phyloP scores from a whole-genome alignment of 2,888 invertebrate genomes.

The Ryuthela nishihirai region DNA sequence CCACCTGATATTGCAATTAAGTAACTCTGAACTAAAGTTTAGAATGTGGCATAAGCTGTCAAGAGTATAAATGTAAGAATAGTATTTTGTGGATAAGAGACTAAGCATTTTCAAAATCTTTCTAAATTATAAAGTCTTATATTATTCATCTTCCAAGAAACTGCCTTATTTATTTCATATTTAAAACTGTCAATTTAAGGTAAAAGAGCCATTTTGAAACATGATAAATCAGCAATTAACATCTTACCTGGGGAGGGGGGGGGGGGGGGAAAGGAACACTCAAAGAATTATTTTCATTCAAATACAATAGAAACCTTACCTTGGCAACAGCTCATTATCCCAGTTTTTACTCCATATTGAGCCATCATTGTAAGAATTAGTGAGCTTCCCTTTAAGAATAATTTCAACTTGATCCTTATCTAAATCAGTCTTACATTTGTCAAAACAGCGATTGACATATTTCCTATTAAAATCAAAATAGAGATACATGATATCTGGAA shows the following conservation, averaged over 20 bases:
- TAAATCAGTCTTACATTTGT: slow-evolving; percentile 77
- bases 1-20: no score
- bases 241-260: background rate
- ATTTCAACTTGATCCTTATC: slow-evolving; percentile 94
- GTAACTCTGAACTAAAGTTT: no score
- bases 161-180: no score
- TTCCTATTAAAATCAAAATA: no score
- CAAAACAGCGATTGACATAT: slow-evolving; percentile 89
- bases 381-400: slow-evolving; percentile 89
- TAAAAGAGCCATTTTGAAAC: background rate
- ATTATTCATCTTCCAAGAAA: no score
- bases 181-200: no score
- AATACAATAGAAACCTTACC: slow-evolving; percentile 38
- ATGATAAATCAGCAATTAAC: background rate
- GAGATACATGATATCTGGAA: no score
- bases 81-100: no score
- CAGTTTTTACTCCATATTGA: slow-evolving; percentile 88
- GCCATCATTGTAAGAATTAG: slow-evolving; percentile 81
- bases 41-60: no score
- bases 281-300: background rate
- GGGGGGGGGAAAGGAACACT: background rate
- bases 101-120: no score
- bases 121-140: no score
- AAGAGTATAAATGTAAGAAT: no score
- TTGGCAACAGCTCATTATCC: slow-evolving; percentile 89